Evolutionary conservation across 2,888 invertebrate species (phyloP), one percentile per base, ranked within the genome.

Genomic region (Caenorhabditis sp.): DNA sequence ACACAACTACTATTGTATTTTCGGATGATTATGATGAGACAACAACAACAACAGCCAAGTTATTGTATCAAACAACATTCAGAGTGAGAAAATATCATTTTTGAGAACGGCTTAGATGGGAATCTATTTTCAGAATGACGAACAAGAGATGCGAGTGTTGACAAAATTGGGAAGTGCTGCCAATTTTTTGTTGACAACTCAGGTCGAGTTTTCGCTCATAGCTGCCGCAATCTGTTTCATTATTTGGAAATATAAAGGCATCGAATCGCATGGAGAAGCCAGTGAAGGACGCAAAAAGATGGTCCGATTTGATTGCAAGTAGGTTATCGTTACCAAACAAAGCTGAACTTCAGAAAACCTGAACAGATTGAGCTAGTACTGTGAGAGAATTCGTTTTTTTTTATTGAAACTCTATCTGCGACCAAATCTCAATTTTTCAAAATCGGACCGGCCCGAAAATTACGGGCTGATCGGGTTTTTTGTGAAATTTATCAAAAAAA

Each of bases 151-250:
- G 23, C 58, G 61, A 14, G 31, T 84, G 59, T 72, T 79, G 60
- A 43, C 43, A 43, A 82, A 82, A 57, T 80, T 86, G 54, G 86
- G 85, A 8, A 84, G 84, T 66, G 76, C 84, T 19, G 81, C 86
- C 5, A 84, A 85, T 14, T 79, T 86, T 50, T 64, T 86, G 43
- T 78, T 81, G 24, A 86, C 86, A 4, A 85, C 83, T 36, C 74
- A 87, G 19, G 82, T 84, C 53, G 85, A 85, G 14, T 43, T 43
- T 63, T 84, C 85, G 0, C 69, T 86, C 17, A 83, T 86, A 51
- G 84, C 82, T 1, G 86, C 85, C 1, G 86, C 84, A 0, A 83
- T 86, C 3, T 84, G 84, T 81, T 83, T 87, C 69, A 83, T 84
- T n/a, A 64, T 86, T 26, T 86, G 84, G 84, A 73, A 78, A 58